Evolutionary conservation across 2,797 vertebrate species (phyloP).

Genomic region (Eurystomus glaucurus): DNA sequence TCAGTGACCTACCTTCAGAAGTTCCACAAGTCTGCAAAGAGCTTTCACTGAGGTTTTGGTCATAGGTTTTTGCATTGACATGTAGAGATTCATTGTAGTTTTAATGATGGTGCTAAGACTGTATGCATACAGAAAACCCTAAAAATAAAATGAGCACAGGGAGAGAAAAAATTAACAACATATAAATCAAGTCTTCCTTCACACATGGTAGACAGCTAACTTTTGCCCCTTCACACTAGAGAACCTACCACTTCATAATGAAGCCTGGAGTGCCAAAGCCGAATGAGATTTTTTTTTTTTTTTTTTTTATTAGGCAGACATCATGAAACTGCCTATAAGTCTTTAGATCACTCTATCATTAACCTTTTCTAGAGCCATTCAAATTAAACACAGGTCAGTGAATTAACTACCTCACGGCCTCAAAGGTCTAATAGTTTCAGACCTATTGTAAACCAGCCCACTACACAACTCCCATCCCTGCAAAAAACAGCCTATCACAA

Average conservation of each 20-base stretch:
- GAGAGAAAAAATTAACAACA: not conserved
- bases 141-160: constrained; percentile 30
- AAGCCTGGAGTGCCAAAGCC: not conserved
- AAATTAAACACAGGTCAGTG: not conserved
- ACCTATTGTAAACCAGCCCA: not conserved
- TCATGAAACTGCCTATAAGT: not conserved
- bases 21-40: constrained; percentile 93
- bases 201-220: not conserved
- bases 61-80: constrained; percentile 98
- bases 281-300: not conserved
- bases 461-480: not conserved
- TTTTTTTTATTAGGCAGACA: not conserved
- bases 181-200: not conserved
- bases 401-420: not conserved
- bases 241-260: not conserved
- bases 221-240: not conserved
- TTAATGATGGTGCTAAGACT: constrained; percentile 95
- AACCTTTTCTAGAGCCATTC: not conserved
- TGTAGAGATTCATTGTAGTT: constrained; percentile 98
- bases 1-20: constrained; percentile 90
- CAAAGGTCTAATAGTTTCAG: not conserved
- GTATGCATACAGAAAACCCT: constrained; percentile 98
- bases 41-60: constrained; percentile 98
- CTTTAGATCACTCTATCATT: not conserved
- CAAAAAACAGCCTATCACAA: not conserved